Evolutionary conservation across 30 jellyfish, hydroid and myxozoan species (phyloP).

Genomic region (Aurelia aurita): DNA sequence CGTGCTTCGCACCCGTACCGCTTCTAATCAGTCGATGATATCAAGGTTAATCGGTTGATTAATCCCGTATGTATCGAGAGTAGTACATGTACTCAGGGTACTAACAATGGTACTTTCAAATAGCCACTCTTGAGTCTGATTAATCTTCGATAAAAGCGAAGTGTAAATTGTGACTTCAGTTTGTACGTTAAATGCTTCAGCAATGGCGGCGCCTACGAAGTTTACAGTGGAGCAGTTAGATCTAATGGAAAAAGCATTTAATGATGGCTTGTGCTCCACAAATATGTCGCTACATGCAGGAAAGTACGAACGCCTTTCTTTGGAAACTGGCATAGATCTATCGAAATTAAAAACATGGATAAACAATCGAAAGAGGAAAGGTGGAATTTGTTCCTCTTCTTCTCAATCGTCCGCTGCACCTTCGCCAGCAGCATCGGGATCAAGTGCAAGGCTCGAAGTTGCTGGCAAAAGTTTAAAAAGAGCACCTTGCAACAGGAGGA

Average conservation of each 20-base stretch:
- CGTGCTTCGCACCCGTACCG: constrained; percentile 60
- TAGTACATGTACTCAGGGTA: no score
- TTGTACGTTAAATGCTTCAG: no score
- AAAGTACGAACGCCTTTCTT: constrained; percentile 3
- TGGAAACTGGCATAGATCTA: constrained; percentile 3
- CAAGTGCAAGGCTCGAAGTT: constrained; percentile 6
- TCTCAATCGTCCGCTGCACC: no score
- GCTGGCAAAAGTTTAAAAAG: constrained; percentile 12
- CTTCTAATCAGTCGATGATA: constrained; percentile 33
- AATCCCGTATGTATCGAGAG: constrained; percentile 11
- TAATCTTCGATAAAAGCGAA: no score
- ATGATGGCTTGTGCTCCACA: no score
- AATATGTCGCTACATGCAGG: no score
- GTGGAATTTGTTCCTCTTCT: constrained; percentile 7
- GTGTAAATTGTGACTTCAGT: no score
- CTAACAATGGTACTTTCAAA: no score
- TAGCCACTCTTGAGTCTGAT: no score
- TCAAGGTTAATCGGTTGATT: constrained; percentile 26
- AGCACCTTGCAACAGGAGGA: constrained; percentile 23
- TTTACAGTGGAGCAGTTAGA: no score
- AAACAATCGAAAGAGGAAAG: constrained; percentile 12
- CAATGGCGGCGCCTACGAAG: no score
- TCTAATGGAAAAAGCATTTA: no score
- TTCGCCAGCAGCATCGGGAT: background rate
- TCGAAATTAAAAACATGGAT: background rate